Evolutionary conservation across 2,797 vertebrate species (phyloP), one percentile per base, ranked within the genome.

Genomic region (Harpagifer antarcticus): DNA sequence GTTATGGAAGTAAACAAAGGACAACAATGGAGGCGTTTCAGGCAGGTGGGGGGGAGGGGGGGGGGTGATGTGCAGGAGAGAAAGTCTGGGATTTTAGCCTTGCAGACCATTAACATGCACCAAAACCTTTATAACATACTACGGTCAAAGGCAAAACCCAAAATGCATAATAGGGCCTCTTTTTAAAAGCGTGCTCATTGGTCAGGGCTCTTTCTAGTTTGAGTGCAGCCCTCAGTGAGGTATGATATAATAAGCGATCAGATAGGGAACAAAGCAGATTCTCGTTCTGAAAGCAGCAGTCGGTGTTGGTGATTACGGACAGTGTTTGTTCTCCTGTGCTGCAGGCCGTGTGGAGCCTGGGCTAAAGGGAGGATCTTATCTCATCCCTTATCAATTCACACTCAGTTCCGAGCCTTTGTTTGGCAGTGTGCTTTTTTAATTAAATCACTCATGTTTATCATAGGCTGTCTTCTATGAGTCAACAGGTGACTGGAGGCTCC

Each of bases 261-360:
- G 14, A 50, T 12, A 33, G 4, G 13, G 19, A 63, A 12, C 11
- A 59, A 15, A 4, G 14, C 19, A 48, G 4, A 31, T 4, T 58
- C n/a, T 62, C 49, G 54, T 56, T 53, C 9, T 70, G 27, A 61
- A 43, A 59, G 48, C 14, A 48, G 57, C 33, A 11, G 42, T 58
- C 40, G 40, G 42, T 20, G 1, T 23, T 62, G 8, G 48, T 54
- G 43, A 44, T 60, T 49, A 49, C 31, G 10, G 6, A 31, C 50
- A n/a, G 20, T 55, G 15, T 76, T 72, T 72, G 62, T 66, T 63
- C 64, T 63, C 13, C 43, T 62, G 40, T 78, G 69, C 44, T 54
- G 42, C 47, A 45, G 48, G 42, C n/a, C 19, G 23, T 23, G 10
- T 31, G 11, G 10, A 62, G 43, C n/a, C 56, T 20, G 16, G 44